A percentile compares a stretch with the other conserved stretches of the same genome.
Conservation (phyloP, 1,140 invertebrate genomes). For the Heliothis virescens region DNA sequence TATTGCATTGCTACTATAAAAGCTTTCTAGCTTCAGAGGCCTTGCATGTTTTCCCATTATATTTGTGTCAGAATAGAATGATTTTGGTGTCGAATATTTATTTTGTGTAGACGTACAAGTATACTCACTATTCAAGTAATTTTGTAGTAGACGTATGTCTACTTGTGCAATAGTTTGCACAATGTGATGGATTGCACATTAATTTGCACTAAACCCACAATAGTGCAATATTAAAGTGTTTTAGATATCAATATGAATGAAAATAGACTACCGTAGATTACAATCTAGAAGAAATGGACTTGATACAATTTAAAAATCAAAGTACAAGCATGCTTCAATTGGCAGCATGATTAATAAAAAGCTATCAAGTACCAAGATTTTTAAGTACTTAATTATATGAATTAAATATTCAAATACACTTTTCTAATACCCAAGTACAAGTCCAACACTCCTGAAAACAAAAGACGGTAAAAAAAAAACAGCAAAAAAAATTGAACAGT, state of each 20-base stretch:
- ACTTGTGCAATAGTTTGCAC: conserved; percentile 20
- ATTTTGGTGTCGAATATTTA: conserved; percentile 53
- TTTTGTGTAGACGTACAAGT: conserved; percentile 29
- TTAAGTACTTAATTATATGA: too few species aligned
- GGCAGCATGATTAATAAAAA: neutral
- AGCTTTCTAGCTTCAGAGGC: conserved; percentile 72
- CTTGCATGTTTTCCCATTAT: conserved; percentile 73
- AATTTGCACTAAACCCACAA: conserved; percentile 15
- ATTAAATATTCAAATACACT: too few species aligned
- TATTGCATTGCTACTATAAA: conserved; percentile 67
- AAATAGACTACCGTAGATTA: neutral
- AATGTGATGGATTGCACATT: conserved; percentile 17
- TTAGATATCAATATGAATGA: neutral
- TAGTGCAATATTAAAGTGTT: conserved; percentile 26
- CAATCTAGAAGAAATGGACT: neutral
- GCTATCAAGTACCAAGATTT: too few species aligned
- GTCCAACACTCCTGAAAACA: neutral
- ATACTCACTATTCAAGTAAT: conserved; percentile 7
- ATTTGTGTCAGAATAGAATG: conserved; percentile 65
- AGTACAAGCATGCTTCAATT: conserved; percentile 9
- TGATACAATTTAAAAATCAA: neutral
- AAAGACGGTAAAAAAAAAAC: neutral
- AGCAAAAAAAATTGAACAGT: neutral
- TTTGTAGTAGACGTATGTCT: neutral
- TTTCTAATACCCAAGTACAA: too few species aligned